Evolutionary conservation across 2,888 invertebrate species (phyloP).

Genomic region (Amblyjoppa proteus): DNA sequence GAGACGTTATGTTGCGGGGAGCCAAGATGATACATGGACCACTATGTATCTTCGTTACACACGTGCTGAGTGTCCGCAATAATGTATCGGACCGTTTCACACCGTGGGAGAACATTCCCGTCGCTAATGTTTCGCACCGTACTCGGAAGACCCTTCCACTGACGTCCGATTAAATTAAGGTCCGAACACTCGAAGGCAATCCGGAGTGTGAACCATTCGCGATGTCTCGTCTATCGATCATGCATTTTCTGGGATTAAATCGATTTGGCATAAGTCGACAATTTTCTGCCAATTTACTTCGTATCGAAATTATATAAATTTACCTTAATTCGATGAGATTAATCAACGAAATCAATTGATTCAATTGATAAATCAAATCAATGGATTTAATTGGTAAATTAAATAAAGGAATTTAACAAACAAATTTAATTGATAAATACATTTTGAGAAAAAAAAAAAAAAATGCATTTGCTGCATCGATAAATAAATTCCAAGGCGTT

Average conservation of each 20-base stretch:
- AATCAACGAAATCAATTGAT: too few species aligned
- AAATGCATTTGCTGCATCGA: too few species aligned
- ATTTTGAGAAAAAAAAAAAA: too few species aligned
- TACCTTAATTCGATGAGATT: too few species aligned
- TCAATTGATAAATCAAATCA: too few species aligned
- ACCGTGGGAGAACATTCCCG: slow-evolving; percentile 31
- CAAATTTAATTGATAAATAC: too few species aligned
- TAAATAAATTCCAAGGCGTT: too few species aligned
- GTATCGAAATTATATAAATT: too few species aligned
- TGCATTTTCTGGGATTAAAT: neutral
- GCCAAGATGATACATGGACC: slow-evolving; percentile 5
- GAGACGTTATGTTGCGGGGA: slow-evolving; percentile 2
- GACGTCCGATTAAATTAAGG: slow-evolving; percentile 61
- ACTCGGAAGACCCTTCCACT: slow-evolving; percentile 53
- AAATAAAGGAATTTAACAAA: too few species aligned
- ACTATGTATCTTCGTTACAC: neutral
- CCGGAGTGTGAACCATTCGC: slow-evolving; percentile 35
- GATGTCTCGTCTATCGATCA: slow-evolving; percentile 12
- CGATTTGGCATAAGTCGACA: too few species aligned
- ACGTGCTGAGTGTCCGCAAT: slow-evolving; percentile 4
- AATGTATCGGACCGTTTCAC: slow-evolving; percentile 58
- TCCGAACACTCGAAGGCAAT: slow-evolving; percentile 42
- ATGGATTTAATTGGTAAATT: too few species aligned
- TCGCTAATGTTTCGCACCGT: slow-evolving; percentile 56
- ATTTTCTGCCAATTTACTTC: too few species aligned